phyloP scores from a whole-genome alignment of 1,140 invertebrate genomes.

The Zaprionus inermis region DNA sequence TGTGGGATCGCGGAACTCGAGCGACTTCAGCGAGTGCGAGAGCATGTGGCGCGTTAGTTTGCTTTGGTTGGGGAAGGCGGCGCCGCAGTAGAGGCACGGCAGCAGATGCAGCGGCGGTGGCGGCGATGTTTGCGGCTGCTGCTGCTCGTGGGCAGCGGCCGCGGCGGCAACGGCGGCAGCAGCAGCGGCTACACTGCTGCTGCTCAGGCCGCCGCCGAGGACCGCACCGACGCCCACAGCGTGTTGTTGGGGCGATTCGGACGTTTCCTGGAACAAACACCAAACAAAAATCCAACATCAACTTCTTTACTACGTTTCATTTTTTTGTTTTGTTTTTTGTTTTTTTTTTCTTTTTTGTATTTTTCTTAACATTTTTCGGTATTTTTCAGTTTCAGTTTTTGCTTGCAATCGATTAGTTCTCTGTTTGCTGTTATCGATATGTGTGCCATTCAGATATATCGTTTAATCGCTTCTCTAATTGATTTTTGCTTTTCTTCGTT shows the following conservation, averaged over 20 bases:
- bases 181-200: conserved; percentile 59
- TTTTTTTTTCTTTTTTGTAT: conserved; percentile 57
- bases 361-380: conserved; percentile 53
- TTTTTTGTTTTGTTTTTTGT: conserved; percentile 44
- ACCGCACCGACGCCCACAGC: conserved; percentile 84
- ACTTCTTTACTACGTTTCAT: conserved; percentile 89
- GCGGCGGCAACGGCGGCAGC: conserved; percentile 48
- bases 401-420: conserved; percentile 70
- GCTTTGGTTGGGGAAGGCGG: conserved; percentile 93
- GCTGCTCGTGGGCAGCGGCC: conserved; percentile 51
- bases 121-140: conserved; percentile 55
- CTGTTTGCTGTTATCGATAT: conserved; percentile 49
- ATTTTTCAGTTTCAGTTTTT: conserved; percentile 79
- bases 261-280: conserved; percentile 95
- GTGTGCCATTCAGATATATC: conserved; percentile 34
- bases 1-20: conserved; percentile 91
- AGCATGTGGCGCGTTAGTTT: conserved; percentile 94
- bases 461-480: conserved; percentile 55
- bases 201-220: conserved; percentile 80
- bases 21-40: conserved; percentile 92
- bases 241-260: conserved; percentile 87
- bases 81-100: conserved; percentile 94
- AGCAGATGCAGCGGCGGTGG: conserved; percentile 85
- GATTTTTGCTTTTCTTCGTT: conserved; percentile 79
- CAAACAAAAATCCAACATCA: conserved; percentile 95